Base-by-base conservation (phyloP, 2,888 invertebrate species). In the Drosophila subquinaria region DNA sequence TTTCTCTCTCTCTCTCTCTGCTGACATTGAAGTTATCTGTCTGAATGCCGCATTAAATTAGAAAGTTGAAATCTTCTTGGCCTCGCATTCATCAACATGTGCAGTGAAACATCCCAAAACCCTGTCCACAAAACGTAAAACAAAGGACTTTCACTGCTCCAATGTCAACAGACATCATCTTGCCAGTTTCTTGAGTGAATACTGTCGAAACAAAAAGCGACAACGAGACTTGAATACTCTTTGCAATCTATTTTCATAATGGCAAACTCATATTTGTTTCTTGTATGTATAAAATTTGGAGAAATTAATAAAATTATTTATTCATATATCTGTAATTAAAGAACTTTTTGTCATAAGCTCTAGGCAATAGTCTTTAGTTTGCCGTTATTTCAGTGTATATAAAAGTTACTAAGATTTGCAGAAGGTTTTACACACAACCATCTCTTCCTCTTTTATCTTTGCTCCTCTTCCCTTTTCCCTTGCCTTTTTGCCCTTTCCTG, bases 31-130 rank as follows among this genome's bases (percentile, higher is more conserved):
- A 68, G 76, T 72, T 83, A 82, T 84, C 74, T 70, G 69, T 67
- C 67, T 82, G 79, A 55, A 60, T 81, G 83, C 69, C 82, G 78
- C 81, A 85, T 87, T 86, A 85, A 86, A 87, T 86, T 86, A 85
- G 83, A 87, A 86, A 86, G 88, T 86, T 86, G 73, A 78, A 81
- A 82, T 84, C 82, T 81, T 71, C 78, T 74, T 70, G 79, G 85
- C 83, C 69, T 83, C 85, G 81, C 78, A 85, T 85, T 83, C 86
- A 86, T 85, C 87, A 84, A 79, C 74, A 83, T 86, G 87, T 85
- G 86, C 78, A 81, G 64, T 62, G 62, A 63, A 57, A 57, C 36
- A 55, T 15, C 23, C 33, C 33, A 11, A 2, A 10, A 2, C 45
- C 53, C 57, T 50, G 10, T 42, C 57, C 42, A 47, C 27, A 51